These are phyloP conservation scores for Drosophila nigromelanica DNA, from an alignment of 1,140 invertebrate species.

Conservation along the genomic window DNA sequence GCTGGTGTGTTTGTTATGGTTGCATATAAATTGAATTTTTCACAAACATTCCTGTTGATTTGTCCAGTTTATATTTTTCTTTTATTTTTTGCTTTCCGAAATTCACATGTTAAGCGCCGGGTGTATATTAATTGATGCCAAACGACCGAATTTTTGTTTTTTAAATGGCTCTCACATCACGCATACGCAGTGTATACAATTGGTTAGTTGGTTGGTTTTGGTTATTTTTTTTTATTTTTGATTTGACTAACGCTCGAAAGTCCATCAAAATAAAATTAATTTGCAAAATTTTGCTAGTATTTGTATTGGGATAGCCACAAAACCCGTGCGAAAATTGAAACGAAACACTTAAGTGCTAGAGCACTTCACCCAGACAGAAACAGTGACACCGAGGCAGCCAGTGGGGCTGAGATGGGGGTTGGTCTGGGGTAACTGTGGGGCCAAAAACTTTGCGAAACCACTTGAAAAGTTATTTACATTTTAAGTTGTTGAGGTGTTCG, in stretches of 20 bases:
- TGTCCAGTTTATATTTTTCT: conserved; percentile 29
- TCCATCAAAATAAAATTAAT: conserved; percentile 81
- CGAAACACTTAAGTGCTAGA: conserved; percentile 76
- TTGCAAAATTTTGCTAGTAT: conserved; percentile 54
- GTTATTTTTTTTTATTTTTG: conserved; percentile 31
- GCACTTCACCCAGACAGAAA: conserved; percentile 57
- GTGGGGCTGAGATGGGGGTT: conserved; percentile 2
- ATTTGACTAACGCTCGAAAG: conserved; percentile 58
- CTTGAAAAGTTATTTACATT: conserved; percentile 82
- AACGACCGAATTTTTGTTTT: conserved; percentile 31
- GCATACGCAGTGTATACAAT: conserved; percentile 53
- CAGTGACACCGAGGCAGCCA: conserved; percentile 26
- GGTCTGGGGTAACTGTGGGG: conserved; percentile 50
- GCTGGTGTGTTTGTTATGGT: conserved; percentile 45
- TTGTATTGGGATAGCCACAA: conserved; percentile 42
- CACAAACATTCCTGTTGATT: conserved; percentile 67
- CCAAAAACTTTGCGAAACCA: conserved; percentile 78
- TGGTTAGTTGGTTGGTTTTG: conserved; percentile 2
- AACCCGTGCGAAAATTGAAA: conserved; percentile 76
- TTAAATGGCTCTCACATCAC: conserved; percentile 61
- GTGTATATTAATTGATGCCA: conserved; percentile 71
- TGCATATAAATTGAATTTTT: conserved; percentile 82
- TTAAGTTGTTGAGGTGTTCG: conserved; percentile 81
- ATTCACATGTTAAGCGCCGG: conserved; percentile 29
- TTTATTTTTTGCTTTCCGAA: conserved; percentile 7